Base-by-base conservation (phyloP, 2,888 invertebrate species). In the Operophtera brumata region DNA sequence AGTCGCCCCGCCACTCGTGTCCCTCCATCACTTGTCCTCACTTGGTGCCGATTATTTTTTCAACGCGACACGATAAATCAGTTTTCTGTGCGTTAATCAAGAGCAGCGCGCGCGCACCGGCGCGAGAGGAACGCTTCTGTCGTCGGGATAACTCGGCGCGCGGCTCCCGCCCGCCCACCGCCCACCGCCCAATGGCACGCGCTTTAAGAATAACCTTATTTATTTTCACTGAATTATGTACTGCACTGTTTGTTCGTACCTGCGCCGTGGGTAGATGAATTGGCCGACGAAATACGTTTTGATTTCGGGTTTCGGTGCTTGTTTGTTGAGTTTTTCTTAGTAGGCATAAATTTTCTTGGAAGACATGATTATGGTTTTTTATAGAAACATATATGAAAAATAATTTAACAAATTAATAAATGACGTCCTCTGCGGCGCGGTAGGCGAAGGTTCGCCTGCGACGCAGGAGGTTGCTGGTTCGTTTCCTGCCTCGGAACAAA, bases 61-160 rank as follows among this genome's bases (percentile, higher is more conserved):
- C 89, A 88, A 84, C 88, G 84, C 78, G 86, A 83, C 86, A 76
- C 84, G 71, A 89, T 90, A 89, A 90, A 90, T 89, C 88, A 87
- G 85, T 87, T 84, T 84, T 78, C 80, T 81, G 75, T 75, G 71
- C 77, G 82, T 84, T 85, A 84, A 86, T 86, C 85, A 80, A 73
- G 71, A 75, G 61, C 67, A 59, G 71, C 74, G 83, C 80, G 83
- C 84, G 84, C 80, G 84, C 84, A 76, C 75, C 77, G 81, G 88
- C 88, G 89, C 86, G 86, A 90, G 84, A 70, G 68, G 83, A 89
- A 67, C 84, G 94, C 95, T 62, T 94, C 94, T 62, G 96, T 96
- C 71, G 96, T 96, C 62, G 94, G 95, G 67, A 95, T 94, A 88
- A 94, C 95, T 63, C 75, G 73, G 58, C 76, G 67, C 50, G 66